Evolutionary conservation across 2,888 invertebrate genomes (phyloP).

Genomic region (Ormyrus rosae): DNA sequence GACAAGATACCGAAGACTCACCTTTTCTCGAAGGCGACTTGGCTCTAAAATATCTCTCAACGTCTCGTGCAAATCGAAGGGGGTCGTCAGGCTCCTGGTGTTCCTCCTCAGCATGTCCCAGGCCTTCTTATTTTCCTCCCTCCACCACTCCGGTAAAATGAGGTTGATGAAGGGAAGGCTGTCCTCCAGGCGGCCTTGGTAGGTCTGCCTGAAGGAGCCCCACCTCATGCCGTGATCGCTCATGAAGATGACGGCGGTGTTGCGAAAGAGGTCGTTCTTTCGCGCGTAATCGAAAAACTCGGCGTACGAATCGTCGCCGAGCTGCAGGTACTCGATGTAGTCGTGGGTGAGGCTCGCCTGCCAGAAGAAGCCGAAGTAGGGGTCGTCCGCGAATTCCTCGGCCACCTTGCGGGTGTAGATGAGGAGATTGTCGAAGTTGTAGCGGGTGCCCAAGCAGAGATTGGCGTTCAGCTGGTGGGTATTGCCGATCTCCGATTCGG

Average conservation of each 20-base stretch:
- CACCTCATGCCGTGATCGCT: conserved; percentile 95
- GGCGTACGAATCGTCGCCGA: conserved; percentile 83
- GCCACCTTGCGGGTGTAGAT: conserved; percentile 84
- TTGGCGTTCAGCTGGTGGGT: conserved; percentile 81
- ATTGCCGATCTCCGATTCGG: conserved; percentile 83
- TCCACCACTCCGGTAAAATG: conserved; percentile 85
- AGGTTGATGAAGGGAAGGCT: conserved; percentile 89
- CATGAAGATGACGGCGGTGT: conserved; percentile 84
- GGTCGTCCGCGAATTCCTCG: conserved; percentile 78
- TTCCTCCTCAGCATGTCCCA: conserved; percentile 83
- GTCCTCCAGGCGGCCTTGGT: conserved; percentile 92
- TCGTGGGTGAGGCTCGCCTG: conserved; percentile 90
- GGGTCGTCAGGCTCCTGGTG: conserved; percentile 85
- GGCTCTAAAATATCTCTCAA: conserved; percentile 82
- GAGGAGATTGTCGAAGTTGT: conserved; percentile 84
- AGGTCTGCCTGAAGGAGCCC: conserved; percentile 89
- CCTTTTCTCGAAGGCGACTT: conserved; percentile 64
- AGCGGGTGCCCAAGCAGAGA: conserved; percentile 83
- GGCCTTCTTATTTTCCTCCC: conserved; percentile 79
- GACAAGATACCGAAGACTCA: neutral
- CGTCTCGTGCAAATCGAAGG: conserved; percentile 90
- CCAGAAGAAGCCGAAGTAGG: conserved; percentile 91
- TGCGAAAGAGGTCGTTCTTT: conserved; percentile 78
- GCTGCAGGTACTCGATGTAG: conserved; percentile 85
- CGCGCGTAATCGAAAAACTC: conserved; percentile 78